Evolutionary conservation across 1,140 invertebrate genomes (phyloP).

Genomic region (Whitmania pigra): DNA sequence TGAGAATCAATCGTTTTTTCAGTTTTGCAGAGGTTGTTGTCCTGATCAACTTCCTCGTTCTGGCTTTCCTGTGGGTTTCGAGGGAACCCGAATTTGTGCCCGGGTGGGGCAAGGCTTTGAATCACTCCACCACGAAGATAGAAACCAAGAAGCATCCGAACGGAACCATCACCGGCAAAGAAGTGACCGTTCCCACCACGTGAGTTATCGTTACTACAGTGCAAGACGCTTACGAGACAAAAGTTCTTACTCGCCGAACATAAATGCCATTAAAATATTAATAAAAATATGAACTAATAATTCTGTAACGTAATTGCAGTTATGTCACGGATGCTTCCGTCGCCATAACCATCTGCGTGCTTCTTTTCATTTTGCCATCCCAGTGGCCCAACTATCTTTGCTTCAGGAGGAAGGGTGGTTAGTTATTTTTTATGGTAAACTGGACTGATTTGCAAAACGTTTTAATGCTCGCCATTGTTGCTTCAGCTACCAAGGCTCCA

Average conservation of each 20-base stretch:
- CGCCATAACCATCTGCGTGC: slow-evolving; percentile 61
- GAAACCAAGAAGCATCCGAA: neutral
- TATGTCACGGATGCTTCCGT: slow-evolving; percentile 59
- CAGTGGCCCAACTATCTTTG: slow-evolving; percentile 19
- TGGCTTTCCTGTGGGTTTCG: slow-evolving; percentile 74
- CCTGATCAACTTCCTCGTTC: slow-evolving; percentile 59
- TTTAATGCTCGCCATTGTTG: neutral
- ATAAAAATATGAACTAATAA: too few species aligned
- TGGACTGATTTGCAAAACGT: neutral
- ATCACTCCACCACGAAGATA: neutral
- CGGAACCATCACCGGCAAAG: neutral
- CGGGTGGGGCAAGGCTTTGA: slow-evolving; percentile 49
- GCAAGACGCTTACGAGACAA: too few species aligned
- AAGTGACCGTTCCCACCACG: neutral
- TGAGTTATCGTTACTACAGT: neutral
- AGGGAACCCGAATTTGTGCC: slow-evolving; percentile 63
- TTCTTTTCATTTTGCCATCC: slow-evolving; percentile 69
- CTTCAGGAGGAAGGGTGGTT: slow-evolving; percentile 18
- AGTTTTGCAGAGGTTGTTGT: slow-evolving; percentile 61
- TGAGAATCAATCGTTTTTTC: slow-evolving; percentile 24
- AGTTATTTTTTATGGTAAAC: neutral
- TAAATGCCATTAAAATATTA: neutral
- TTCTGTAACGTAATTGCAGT: slow-evolving; percentile 20
- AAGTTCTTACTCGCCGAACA: too few species aligned
- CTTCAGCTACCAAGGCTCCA: neutral